These are phyloP conservation scores for Melipona bicolor DNA, from an alignment of 2,888 invertebrate genomes.

Conservation along the genomic window DNA sequence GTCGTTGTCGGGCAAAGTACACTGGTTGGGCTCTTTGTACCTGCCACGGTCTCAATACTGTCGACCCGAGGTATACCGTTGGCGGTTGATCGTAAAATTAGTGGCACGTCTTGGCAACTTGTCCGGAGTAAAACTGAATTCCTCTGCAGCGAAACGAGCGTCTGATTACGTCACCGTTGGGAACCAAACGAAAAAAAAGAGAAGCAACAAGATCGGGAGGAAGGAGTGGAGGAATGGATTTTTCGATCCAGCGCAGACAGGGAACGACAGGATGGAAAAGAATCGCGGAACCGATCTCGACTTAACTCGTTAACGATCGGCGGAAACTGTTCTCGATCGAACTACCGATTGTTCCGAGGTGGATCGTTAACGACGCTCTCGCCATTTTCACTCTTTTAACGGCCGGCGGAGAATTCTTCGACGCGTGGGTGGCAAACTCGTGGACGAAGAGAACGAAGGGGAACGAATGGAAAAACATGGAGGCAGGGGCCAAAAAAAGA, in stretches of 20 bases:
- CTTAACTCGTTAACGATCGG: constrained; percentile 50
- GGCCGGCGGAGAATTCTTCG: neutral
- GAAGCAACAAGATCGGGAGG: neutral
- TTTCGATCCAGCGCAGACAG: constrained; percentile 27
- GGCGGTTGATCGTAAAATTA: constrained; percentile 78
- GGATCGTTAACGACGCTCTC: constrained; percentile 31
- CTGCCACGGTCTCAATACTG: constrained; percentile 71
- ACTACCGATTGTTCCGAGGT: constrained; percentile 41
- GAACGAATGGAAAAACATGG: constrained; percentile 4
- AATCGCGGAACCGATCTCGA: constrained; percentile 43
- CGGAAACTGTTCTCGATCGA: constrained; percentile 47
- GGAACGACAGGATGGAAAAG: constrained; percentile 28
- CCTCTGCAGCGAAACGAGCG: constrained; percentile 24
- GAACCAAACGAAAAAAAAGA: neutral
- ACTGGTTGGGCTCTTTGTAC: constrained; percentile 73
- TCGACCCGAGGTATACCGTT: constrained; percentile 66
- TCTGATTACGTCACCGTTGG: constrained; percentile 33
- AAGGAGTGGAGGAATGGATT: neutral
- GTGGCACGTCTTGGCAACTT: constrained; percentile 68
- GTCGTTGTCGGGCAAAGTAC: constrained; percentile 74
- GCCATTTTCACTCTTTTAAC: constrained; percentile 7
- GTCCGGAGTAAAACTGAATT: constrained; percentile 56
- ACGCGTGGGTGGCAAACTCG: neutral
- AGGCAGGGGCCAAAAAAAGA: too few relatives aligned
- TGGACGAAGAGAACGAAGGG: neutral